These are phyloP conservation scores for Scytalopus superciliaris DNA, from an alignment of 2,113 vertebrate genomes.

Conservation along the genomic window DNA sequence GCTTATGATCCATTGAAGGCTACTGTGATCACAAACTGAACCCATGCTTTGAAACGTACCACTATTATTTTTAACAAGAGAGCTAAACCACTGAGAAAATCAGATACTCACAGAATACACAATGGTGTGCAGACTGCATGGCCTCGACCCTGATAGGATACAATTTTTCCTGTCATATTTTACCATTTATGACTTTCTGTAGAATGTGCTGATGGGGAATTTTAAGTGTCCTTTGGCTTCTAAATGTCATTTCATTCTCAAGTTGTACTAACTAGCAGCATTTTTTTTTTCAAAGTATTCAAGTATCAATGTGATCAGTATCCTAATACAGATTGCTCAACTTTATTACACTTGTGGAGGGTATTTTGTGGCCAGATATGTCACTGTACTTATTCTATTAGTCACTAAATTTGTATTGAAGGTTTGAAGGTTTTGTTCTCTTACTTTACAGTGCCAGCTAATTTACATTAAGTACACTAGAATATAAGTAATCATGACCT, in stretches of 20 bases:
- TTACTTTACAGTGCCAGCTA: background rate
- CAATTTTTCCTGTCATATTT: background rate
- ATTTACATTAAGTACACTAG: background rate
- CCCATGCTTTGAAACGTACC: background rate
- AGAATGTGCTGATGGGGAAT: background rate
- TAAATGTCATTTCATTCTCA: background rate
- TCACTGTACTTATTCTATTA: background rate
- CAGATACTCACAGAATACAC: background rate
- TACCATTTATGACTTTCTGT: background rate
- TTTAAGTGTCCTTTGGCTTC: background rate
- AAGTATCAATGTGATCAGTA: background rate
- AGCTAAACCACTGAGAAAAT: background rate
- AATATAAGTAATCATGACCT: background rate
- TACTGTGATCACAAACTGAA: background rate
- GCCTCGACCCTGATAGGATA: background rate
- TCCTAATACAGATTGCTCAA: background rate
- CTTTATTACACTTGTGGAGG: background rate
- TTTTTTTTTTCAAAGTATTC: background rate
- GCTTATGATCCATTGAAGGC: background rate
- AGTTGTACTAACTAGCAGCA: background rate
- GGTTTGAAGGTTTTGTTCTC: background rate
- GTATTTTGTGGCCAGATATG: background rate
- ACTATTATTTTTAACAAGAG: background rate
- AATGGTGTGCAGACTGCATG: background rate
- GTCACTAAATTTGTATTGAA: background rate